Evolutionary conservation across 2,797 vertebrate genomes (phyloP), one percentile per base, ranked within the genome.

Genomic region (Telmatherina bonti): DNA sequence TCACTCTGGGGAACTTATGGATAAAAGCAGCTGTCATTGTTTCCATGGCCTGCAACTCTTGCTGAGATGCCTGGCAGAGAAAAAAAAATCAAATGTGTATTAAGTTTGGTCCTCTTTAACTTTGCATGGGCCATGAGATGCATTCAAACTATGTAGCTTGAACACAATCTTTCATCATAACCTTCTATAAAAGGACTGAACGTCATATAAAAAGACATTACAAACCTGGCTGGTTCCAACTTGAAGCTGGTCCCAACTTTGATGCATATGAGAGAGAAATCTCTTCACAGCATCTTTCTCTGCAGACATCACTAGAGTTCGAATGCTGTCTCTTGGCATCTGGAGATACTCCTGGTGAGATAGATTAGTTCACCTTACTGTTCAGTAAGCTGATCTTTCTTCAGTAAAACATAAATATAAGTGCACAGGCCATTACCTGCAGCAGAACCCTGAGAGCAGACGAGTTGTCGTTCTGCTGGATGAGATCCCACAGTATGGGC

Each of bases 11-110:
- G 78, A 96, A 95, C 75, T 93, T 96, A 36, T 96, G 94, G 55
- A 97, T 96, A 76, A 97, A 95, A 80, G 96, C 94, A 11, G 96
- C 91, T 0, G 95, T 96, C 93, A 98, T 94, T 22, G 93, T 95
- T 79, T 95, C 96, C 93, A 98, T 92, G 41, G 94, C 95, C 64
- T 94, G 93, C 67, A 95, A 87, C 88, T 96, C 93, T 2, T 93
- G 92, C 7, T 90, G 94, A 70, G 95, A 96, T 5, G 93, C 94
- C 96, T 97, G 85, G 62, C 43, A 76, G 45, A 68, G 62, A 85
- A 70, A 71, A 75, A 53, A 85, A 72, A 76, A 60, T 51, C 1
- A n/a, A 45, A 78, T 55, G n/a, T 57, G 59, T 1, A 47, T 72
- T 81, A 54, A 78, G 26, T 68, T 38, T 30, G 58, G 57, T 15